A percentile compares a stretch with the other conserved stretches of the same genome.
These are phyloP conservation scores for Pocillopora meandrina DNA, from an alignment of 92 coral and sea anemone species.

Conservation along the genomic window DNA sequence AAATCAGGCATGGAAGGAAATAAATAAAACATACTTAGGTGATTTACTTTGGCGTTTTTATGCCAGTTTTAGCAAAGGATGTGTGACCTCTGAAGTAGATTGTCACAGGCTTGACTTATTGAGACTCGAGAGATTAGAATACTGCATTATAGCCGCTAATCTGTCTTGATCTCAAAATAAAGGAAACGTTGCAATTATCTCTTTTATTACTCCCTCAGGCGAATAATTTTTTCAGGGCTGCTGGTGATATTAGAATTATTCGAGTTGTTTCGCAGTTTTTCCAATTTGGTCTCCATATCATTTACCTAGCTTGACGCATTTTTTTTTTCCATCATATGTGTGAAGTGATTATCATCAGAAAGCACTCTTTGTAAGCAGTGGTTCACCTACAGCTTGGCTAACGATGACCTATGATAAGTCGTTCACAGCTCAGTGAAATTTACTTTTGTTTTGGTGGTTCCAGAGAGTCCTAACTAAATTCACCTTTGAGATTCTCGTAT, in stretches of 20 bases:
- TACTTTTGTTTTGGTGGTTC: too few relatives aligned
- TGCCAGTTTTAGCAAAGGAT: conserved; percentile 2
- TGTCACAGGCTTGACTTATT: conserved; percentile 20
- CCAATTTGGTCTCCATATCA: background rate
- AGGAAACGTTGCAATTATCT: background rate
- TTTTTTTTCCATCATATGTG: background rate
- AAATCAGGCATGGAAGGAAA: conserved; percentile 9
- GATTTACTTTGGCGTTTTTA: background rate
- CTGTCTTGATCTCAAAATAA: conserved; percentile 23
- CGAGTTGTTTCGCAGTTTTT: background rate
- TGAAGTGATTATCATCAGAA: background rate
- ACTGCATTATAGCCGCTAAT: conserved; percentile 22
- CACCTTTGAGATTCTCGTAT: too few relatives aligned
- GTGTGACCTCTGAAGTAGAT: background rate
- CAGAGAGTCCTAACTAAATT: too few relatives aligned
- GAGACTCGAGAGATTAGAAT: conserved; percentile 19
- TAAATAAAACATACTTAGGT: conserved; percentile 11
- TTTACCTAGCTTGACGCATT: background rate
- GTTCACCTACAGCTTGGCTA: too few relatives aligned
- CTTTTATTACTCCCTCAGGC: background rate
- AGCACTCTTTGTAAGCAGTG: too few relatives aligned
- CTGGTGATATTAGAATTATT: background rate
- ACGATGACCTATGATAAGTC: too few relatives aligned
- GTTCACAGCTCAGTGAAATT: too few relatives aligned
- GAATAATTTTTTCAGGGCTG: background rate